Evolutionary conservation across 2,113 vertebrate species (phyloP), one percentile per base, ranked within the genome.

Genomic region (Mugil cephalus): DNA sequence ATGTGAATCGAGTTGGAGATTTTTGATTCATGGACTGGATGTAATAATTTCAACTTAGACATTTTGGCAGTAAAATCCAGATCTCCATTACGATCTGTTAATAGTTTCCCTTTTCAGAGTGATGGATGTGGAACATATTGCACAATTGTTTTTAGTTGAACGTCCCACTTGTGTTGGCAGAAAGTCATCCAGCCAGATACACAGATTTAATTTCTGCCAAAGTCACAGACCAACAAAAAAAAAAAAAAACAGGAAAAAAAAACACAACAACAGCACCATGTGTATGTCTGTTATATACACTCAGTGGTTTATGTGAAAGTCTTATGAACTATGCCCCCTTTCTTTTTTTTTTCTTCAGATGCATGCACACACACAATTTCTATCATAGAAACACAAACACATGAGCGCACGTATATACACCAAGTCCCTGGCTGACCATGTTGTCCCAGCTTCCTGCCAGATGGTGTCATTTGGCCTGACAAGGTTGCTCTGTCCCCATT

Each of bases 381-480:
- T 58, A 17, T 61, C 11, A 55, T 17, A 21, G 24, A 47, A 15
- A 65, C 35, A 58, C 61, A 15, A 24, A 55, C 40, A 59, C 43
- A 59, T 38, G 43, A 42, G 58, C 46, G 46, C 50, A 51, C 43
- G 39, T 19, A 51, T 53, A 64, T 55, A 48, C 36, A 59, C 30
- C 62, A 36, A 5, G 7, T 69, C 56, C 47, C 67, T 70, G 46
- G 70, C 70, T 82, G 60, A 69, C 75, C 63, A 73, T 72, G 78
- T 48, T 80, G 84, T 79, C 82, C 71, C 78, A 70, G 71, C 62
- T 71, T 83, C 83, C 84, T 80, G 74, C 75, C 88, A 91, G 87
- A 91, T 87, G 85, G 82, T 87, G 85, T 88, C 80, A 84, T 87
- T 84, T 88, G 82, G 80, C 80, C 75, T 58, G 74, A 79, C 78